Percentiles rank a stretch among this genome's conserved stretches.
Conservation (phyloP, 2,113 vertebrate genomes). For the Scophthalmus maximus region DNA sequence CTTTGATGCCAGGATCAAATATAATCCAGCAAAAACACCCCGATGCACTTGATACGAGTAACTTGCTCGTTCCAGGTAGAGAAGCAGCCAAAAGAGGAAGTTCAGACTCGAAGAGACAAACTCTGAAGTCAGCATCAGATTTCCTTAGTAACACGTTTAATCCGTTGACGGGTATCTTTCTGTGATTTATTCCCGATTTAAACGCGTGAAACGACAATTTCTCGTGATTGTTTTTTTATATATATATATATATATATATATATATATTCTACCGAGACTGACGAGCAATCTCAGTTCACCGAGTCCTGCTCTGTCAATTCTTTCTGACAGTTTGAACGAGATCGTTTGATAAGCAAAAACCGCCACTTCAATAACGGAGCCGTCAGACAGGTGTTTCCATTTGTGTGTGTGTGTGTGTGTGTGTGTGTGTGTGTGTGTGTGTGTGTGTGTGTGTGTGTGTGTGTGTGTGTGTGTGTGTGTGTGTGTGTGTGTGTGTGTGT, state of each 20-base stretch:
- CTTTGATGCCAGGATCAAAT: constrained; percentile 9
- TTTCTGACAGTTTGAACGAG: constrained; percentile 64
- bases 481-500: constrained; percentile 33
- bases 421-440: constrained; percentile 13
- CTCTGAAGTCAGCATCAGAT: constrained; percentile 1
- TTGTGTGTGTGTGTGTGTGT: constrained; percentile 33
- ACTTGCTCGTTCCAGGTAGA: neutral
- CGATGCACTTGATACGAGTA: neutral
- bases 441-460: constrained; percentile 20
- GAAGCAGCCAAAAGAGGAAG: constrained; percentile 37
- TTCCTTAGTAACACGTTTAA: neutral
- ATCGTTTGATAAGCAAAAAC: constrained; percentile 75
- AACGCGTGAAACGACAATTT: neutral
- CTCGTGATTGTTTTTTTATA: neutral
- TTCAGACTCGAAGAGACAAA: constrained; percentile 7
- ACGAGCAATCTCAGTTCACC: constrained; percentile 41
- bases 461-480: constrained; percentile 26
- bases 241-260: no score
- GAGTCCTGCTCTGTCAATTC: constrained; percentile 11
- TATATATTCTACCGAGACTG: neutral
- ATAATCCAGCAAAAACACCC: constrained; percentile 27
- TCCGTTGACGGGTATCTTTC: neutral
- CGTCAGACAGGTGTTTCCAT: constrained; percentile 61
- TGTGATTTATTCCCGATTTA: constrained; percentile 19
- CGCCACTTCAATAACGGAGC: constrained; percentile 42